Percentiles rank a stretch among this genome's conserved stretches.
Conservation (phyloP, 2,888 invertebrate genomes). For the Rhyacophila evoluta region DNA sequence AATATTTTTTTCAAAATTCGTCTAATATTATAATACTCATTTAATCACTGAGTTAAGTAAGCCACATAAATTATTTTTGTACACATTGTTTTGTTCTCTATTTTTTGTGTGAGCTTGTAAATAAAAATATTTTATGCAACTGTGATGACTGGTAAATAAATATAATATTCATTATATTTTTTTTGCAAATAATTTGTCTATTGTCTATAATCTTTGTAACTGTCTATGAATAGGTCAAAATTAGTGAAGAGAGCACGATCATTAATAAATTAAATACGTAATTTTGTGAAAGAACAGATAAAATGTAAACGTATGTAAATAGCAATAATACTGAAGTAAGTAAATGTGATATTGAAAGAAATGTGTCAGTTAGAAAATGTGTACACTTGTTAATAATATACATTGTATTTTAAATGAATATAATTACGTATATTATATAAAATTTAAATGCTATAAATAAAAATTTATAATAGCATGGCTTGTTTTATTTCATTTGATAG, state of each 20-base stretch:
- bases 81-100: background rate
- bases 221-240: background rate
- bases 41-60: too few relatives aligned
- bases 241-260: background rate
- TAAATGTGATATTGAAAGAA: constrained; percentile 46
- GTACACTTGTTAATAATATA: constrained; percentile 25
- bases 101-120: background rate
- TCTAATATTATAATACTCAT: too few relatives aligned
- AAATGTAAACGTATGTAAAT: constrained; percentile 41
- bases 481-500: background rate
- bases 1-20: too few relatives aligned
- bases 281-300: constrained; percentile 15
- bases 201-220: too few relatives aligned
- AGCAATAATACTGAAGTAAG: constrained; percentile 46
- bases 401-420: constrained; percentile 12
- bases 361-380: constrained; percentile 25
- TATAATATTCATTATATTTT: background rate
- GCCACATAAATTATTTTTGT: too few relatives aligned
- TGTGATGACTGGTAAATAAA: background rate
- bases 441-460: background rate
- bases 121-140: background rate
- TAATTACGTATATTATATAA: background rate
- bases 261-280: constrained; percentile 25
- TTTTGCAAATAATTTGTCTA: background rate
- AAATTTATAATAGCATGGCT: background rate